A percentile compares a stretch with the other conserved stretches of the same genome.
Evolutionary conservation across 2,113 vertebrate genomes (phyloP).

Genomic region (Pristiophorus japonicus): DNA sequence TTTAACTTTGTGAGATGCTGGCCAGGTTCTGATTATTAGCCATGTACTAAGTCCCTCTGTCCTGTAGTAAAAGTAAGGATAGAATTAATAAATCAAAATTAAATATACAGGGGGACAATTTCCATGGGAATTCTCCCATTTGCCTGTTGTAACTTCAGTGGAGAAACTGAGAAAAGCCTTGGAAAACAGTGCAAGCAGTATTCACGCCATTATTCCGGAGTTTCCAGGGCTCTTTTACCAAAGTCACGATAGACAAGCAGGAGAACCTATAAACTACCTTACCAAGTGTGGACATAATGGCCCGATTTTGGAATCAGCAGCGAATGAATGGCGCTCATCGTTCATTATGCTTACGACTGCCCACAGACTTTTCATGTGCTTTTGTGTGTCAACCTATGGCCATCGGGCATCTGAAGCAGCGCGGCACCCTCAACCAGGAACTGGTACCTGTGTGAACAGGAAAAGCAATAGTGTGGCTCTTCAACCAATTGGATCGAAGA

Average conservation of each 20-base stretch:
- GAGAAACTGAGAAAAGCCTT: background rate
- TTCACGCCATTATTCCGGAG: no score
- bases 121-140: background rate
- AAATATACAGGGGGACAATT: background rate
- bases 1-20: background rate
- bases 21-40: background rate
- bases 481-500: background rate
- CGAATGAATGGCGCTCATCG: background rate
- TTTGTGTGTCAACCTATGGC: background rate
- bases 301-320: background rate
- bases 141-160: background rate
- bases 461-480: background rate
- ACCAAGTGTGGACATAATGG: background rate
- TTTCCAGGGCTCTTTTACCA: no score
- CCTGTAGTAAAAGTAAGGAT: background rate
- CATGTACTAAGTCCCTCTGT: background rate
- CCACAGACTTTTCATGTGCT: background rate
- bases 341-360: background rate
- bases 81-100: background rate
- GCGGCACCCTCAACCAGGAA: background rate
- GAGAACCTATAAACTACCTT: background rate
- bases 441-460: background rate
- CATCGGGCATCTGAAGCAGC: background rate
- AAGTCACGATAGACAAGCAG: no score
- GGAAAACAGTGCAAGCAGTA: no score